A percentile compares a stretch with the other conserved stretches of the same genome.
Conservation (phyloP, 92 coral and sea anemone genomes). For the Anthopleura xanthogrammica region DNA sequence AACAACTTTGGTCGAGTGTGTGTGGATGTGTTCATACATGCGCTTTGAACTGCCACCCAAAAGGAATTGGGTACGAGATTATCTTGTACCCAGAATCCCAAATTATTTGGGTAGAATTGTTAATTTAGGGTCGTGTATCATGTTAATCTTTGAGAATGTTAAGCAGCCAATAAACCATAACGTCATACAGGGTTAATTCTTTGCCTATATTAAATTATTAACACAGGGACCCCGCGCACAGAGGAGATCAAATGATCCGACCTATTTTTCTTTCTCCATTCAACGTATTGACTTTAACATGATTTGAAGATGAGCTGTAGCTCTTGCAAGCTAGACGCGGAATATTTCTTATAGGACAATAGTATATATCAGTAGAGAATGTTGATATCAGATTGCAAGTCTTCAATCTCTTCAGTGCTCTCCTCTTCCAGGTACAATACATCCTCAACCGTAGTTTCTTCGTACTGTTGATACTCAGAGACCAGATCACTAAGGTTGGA, state of each 20-base stretch:
- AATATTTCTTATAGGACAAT: neutral
- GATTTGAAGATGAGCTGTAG: too few relatives aligned
- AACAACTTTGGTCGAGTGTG: constrained; percentile 66
- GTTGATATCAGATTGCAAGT: constrained; percentile 12
- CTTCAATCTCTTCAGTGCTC: constrained; percentile 66
- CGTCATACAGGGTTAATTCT: too few relatives aligned
- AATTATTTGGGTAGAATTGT: too few relatives aligned
- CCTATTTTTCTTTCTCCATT: too few relatives aligned
- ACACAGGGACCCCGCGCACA: too few relatives aligned
- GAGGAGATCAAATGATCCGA: too few relatives aligned
- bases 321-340: too few relatives aligned
- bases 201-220: too few relatives aligned
- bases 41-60: constrained; percentile 5
- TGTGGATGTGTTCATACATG: constrained; percentile 60
- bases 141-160: too few relatives aligned
- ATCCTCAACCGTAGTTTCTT: constrained; percentile 69
- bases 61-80: neutral
- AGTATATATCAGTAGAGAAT: neutral
- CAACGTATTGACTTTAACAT: too few relatives aligned
- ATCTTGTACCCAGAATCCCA: neutral
- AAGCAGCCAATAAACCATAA: too few relatives aligned
- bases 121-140: too few relatives aligned
- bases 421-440: constrained; percentile 53
- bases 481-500: constrained; percentile 96
- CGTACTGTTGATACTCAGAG: constrained; percentile 93